A percentile compares a stretch with the other conserved stretches of the same genome.
Conservation (phyloP, 23 tunicate species). For the Diplosoma virens region DNA sequence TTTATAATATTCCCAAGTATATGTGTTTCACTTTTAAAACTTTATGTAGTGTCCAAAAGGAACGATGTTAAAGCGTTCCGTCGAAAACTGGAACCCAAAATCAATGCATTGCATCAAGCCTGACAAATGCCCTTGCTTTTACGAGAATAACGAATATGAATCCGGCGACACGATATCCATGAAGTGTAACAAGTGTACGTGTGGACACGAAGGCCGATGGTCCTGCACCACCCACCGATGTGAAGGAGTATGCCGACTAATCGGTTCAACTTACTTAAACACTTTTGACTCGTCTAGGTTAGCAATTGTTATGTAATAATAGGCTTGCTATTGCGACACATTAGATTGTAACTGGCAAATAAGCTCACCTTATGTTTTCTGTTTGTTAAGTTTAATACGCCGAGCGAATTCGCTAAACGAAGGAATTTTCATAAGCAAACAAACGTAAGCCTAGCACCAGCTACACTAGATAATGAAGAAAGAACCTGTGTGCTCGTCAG, state of each 20-base stretch:
- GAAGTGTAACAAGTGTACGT: slow-evolving; percentile 57
- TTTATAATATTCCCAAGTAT: neutral
- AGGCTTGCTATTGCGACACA: too few species aligned
- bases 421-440: too few species aligned
- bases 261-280: slow-evolving; percentile 42
- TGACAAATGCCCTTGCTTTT: slow-evolving; percentile 55
- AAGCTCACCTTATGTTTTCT: too few species aligned
- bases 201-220: slow-evolving; percentile 50
- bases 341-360: too few species aligned
- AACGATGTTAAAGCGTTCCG: neutral
- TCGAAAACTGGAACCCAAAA: neutral
- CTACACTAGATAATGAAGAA: too few species aligned
- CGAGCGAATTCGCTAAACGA: too few species aligned
- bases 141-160: slow-evolving; percentile 23
- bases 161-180: slow-evolving; percentile 17
- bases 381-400: too few species aligned
- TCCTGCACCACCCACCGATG: slow-evolving; percentile 54
- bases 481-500: too few species aligned
- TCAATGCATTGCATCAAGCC: slow-evolving; percentile 19
- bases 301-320: too few species aligned
- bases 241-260: slow-evolving; percentile 48
- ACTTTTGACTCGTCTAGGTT: slow-evolving; percentile 67
- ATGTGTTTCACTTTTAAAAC: neutral
- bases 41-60: slow-evolving; percentile 46
- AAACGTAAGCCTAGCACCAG: too few species aligned